Conservation (phyloP, 1,140 invertebrate genomes). For the Solenopsis invicta region DNA sequence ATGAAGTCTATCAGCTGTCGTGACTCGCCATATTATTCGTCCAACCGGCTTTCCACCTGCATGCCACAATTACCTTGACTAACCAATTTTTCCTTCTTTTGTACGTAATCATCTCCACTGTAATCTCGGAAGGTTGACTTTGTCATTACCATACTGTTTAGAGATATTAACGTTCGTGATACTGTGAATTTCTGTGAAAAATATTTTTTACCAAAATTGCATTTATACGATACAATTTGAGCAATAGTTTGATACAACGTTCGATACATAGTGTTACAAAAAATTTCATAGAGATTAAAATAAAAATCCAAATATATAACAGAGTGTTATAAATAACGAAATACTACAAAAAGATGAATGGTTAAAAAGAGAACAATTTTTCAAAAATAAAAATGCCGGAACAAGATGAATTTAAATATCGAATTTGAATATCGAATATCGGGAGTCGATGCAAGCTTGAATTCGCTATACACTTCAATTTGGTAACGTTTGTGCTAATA, state of each 20-base stretch:
- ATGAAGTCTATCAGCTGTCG: slow-evolving; percentile 71
- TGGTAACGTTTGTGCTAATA: slow-evolving; percentile 12
- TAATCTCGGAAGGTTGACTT: slow-evolving; percentile 9
- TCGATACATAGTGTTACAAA: not conserved
- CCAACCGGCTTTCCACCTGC: slow-evolving; percentile 66
- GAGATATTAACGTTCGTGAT: not conserved
- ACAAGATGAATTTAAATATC: not conserved
- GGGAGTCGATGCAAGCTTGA: not conserved
- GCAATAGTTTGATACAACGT: not conserved
- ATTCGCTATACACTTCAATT: not conserved
- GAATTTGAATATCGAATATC: slow-evolving; percentile 19
- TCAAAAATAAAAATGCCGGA: not conserved
- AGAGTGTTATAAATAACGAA: not conserved
- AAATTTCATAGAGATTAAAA: not conserved
- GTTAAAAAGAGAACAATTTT: not conserved
- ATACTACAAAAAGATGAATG: not conserved
- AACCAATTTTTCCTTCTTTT: slow-evolving; percentile 56
- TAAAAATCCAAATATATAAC: not conserved
- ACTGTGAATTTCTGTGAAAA: not conserved
- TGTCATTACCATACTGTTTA: slow-evolving; percentile 23
- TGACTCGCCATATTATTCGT: slow-evolving; percentile 71
- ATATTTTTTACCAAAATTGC: not conserved
- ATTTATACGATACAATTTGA: too few relatives aligned
- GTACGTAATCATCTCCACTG: not conserved
- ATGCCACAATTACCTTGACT: slow-evolving; percentile 48